These are phyloP conservation scores for Ceyx margarethae DNA, from an alignment of 2,113 vertebrate species.

Conservation along the genomic window DNA sequence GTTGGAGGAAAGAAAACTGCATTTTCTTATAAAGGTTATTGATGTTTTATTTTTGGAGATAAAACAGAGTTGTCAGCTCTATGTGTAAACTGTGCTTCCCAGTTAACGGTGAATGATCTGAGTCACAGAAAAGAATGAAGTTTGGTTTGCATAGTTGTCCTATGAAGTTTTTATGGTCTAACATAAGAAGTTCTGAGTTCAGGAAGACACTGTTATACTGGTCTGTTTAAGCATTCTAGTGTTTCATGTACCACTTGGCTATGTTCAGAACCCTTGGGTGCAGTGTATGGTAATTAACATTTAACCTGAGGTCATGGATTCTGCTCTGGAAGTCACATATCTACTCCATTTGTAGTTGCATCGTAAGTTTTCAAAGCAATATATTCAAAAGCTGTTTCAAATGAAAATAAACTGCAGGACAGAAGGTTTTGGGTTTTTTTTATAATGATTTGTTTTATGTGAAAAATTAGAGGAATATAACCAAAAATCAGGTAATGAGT, in stretches of 20 bases:
- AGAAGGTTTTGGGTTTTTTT: background rate
- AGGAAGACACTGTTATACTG: background rate
- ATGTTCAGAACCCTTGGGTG: background rate
- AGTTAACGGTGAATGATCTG: background rate
- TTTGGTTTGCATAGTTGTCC: background rate
- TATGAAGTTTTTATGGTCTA: background rate
- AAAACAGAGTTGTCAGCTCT: background rate
- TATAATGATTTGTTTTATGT: accelerated
- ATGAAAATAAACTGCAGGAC: background rate
- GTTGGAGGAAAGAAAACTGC: accelerated
- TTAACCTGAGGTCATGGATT: background rate
- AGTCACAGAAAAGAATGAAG: background rate
- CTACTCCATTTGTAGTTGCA: background rate
- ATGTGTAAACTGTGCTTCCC: background rate
- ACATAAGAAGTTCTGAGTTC: background rate
- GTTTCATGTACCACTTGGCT: background rate
- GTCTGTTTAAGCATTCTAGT: accelerated
- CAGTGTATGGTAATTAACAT: background rate
- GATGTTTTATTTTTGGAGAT: background rate
- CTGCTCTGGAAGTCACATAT: background rate
- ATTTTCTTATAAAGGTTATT: background rate
- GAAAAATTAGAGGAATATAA: background rate
- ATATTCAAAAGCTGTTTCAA: background rate
- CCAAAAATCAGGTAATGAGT: background rate
- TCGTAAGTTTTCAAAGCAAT: background rate